Base-by-base conservation (phyloP, 1,140 invertebrate genomes). In the Anagrus nilaparvatae region DNA sequence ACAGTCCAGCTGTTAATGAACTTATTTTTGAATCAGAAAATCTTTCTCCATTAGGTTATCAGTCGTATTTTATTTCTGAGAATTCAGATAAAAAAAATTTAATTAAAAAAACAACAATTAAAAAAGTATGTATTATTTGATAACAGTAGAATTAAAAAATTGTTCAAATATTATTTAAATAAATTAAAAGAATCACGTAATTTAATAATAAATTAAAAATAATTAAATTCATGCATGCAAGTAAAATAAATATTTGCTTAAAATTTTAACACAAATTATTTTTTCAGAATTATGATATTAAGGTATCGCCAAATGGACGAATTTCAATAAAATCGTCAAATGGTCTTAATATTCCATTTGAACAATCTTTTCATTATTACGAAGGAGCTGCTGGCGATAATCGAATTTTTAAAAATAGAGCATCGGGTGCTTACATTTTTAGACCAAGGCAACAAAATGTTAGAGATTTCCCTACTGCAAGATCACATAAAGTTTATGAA, bases 341-440 rank as follows among this genome's bases (percentile, higher is more conserved):
- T 27, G 5, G 59, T 58, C n/a, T n/a, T n/a, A n/a, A 57, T 12
- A n/a, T n/a, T n/a, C n/a, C n/a, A n/a, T 34, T 89, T 0, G 60
- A 60, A 0, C 88, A 94, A 58, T 75, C 78, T 13, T 83, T 89
- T 53, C 70, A 76, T 27, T 88, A 79, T 57, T 96, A 95, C 58
- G 65, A 74, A 44, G 79, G 74, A 10, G 72, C 71, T 28, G 54
- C 59, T 30, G 79, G 80, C 10, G 69, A 81, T 40, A 84, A 84
- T 51, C 44, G 51, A 6, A 44, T 59, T 8, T 61, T 63, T 31
- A 34, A 40, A 14, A 74, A 76, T 48, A 58, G 82, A 37, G 78
- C 83, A 0, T 87, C 84, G 0, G 89, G 89, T 0, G 87, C 89
- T 0, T 94, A 94, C 51, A 84, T 90, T 40, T 93, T 94, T 61